phyloP scores from a whole-genome alignment of 2,113 vertebrate genomes.

The Tenebrosternarchus preto region DNA sequence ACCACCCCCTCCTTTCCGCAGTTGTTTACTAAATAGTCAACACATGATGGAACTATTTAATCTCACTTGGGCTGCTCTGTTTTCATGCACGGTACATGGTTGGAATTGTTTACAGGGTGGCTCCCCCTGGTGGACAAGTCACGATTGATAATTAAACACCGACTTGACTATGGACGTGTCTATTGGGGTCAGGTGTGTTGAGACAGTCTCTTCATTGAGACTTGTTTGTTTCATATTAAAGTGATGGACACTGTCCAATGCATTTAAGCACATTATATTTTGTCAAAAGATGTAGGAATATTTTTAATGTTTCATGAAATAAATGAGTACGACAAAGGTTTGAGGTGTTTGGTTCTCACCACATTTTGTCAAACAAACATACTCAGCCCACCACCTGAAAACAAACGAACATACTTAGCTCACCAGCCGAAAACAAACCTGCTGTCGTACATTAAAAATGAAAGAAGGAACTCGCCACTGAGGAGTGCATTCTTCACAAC shows the following conservation, averaged over 20 bases:
- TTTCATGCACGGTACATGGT: conserved; percentile 1
- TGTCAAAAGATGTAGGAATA: too few species aligned
- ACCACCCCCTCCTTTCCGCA: conserved; percentile 36
- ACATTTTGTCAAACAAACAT: conserved; percentile 15
- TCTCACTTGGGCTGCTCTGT: conserved; percentile 18
- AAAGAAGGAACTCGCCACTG: conserved; percentile 45
- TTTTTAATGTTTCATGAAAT: too few species aligned
- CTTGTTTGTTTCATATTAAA: not conserved
- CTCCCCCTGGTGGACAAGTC: conserved; percentile 37
- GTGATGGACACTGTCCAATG: not conserved
- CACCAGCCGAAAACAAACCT: conserved; percentile 45
- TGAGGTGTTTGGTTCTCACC: not conserved
- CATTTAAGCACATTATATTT: too few species aligned
- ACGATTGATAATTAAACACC: not conserved
- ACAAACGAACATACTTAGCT: conserved; percentile 40
- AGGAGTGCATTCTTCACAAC: conserved; percentile 48
- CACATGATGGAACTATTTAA: conserved; percentile 59
- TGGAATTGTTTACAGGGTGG: conserved; percentile 22
- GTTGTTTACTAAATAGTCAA: conserved; percentile 57
- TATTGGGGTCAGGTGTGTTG: not conserved
- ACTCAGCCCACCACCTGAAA: conserved; percentile 31
- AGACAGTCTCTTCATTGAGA: not conserved
- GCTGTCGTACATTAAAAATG: conserved; percentile 53
- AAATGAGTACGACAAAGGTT: not conserved
- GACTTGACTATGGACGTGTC: not conserved